Base-by-base conservation (phyloP, 2,113 vertebrate species). In the Nannospalax galili region DNA sequence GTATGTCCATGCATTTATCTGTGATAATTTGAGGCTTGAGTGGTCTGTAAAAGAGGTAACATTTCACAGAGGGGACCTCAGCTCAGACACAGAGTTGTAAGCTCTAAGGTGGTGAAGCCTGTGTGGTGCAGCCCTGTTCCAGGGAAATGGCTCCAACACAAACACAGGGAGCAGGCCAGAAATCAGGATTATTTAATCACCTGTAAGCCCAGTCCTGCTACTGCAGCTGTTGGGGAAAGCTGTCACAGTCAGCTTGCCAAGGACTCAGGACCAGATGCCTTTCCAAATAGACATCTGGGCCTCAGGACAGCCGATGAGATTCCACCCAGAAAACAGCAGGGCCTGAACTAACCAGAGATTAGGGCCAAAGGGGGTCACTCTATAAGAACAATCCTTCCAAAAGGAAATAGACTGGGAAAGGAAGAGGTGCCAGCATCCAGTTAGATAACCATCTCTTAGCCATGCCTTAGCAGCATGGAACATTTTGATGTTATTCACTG, bases 231-330 rank as follows among this genome's bases (percentile, higher is more conserved):
- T 97, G n/a, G 52, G 93, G 94, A 95, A 98, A 98, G 96, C 96
- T 98, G 98, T 98, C 97, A 97, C 26, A 32, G 97, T 98, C 95
- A 95, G 95, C 97, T 98, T 98, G 98, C 97, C 98, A 97, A 98
- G 96, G 97, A 95, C 65, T 14, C 56, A 81, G 96, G 95, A 52
- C 85, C 92, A 93, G 98, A 97, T 97, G 97, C 96, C 96, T 98
- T 98, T 97, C 97, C 96, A 98, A 97, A 85, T 45, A 0, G 15
- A 70, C 96, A 98, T 95, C 97, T 98, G 97, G 88, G 95, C 95
- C 88, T 92, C 20, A 12, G 85, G 90, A 97, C 89, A 97, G 81
- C 92, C 91, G 88, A 69, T 22, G 37, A 97, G 94, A 80, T 48
- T 91, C 94, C 92, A 73, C 0, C 84, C 92, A 84, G 92, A 73